phyloP scores from a whole-genome alignment of 2,888 invertebrate genomes.

The Pegoplata infirma region DNA sequence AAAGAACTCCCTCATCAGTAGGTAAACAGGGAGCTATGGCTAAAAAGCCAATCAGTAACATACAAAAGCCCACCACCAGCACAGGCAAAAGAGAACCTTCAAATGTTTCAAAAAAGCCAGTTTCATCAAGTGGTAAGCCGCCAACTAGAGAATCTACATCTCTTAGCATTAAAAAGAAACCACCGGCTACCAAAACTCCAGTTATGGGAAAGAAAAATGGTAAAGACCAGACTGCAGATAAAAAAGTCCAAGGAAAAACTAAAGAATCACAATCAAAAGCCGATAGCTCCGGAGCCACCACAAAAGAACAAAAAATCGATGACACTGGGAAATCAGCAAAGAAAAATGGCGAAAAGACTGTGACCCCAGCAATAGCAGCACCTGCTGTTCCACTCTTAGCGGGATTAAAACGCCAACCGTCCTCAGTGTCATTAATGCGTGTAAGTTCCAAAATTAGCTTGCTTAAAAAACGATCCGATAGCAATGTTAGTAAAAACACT shows the following conservation, averaged over 20 bases:
- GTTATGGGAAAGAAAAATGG: conserved; percentile 1
- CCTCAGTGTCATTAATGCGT: conserved; percentile 71
- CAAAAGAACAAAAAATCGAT: conserved; percentile 27
- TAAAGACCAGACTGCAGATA: conserved; percentile 6
- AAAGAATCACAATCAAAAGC: background rate
- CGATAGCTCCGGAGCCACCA: background rate
- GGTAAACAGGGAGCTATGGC: conserved; percentile 50
- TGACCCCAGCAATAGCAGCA: conserved; percentile 52
- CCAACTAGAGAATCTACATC: conserved; percentile 56
- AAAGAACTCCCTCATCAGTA: conserved; percentile 65
- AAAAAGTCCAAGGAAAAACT: background rate
- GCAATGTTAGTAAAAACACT: conserved; percentile 71
- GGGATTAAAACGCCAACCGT: conserved; percentile 69
- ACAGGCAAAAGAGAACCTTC: conserved; percentile 64
- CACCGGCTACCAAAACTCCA: conserved; percentile 31
- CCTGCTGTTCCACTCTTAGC: conserved; percentile 38
- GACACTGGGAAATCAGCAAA: background rate
- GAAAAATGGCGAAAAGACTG: conserved; percentile 20
- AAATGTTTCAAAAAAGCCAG: conserved; percentile 56
- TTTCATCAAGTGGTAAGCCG: conserved; percentile 17
- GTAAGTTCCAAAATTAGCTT: conserved; percentile 74
- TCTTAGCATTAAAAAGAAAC: conserved; percentile 53
- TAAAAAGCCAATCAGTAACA: conserved; percentile 60
- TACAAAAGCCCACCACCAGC: conserved; percentile 45
- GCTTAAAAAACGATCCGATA: conserved; percentile 73